Conservation (phyloP, 2,888 invertebrate genomes). For the Folsomia candida region DNA sequence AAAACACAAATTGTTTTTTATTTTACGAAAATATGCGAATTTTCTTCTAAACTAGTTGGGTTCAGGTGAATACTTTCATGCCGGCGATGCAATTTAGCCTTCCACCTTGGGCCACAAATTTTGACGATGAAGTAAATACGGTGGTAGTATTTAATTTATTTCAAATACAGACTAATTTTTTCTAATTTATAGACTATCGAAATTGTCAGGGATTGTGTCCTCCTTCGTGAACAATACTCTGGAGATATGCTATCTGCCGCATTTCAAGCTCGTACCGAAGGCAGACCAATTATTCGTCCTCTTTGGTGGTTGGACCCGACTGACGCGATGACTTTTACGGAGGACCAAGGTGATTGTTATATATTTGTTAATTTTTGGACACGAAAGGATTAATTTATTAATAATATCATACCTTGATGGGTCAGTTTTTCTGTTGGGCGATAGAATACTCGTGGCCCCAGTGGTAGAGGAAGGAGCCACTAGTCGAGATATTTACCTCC, state of each 20-base stretch:
- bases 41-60: no score
- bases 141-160: not conserved
- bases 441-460: constrained; percentile 73
- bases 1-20: no score
- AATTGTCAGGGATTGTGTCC: constrained; percentile 27
- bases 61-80: not conserved
- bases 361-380: no score
- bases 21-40: no score
- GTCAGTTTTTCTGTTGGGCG: constrained; percentile 77
- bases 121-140: constrained; percentile 58
- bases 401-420: constrained; percentile 59
- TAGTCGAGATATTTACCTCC: constrained; percentile 70
- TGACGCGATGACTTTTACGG: constrained; percentile 61
- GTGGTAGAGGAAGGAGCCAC: constrained; percentile 64
- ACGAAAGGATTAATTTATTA: not conserved
- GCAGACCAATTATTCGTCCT: constrained; percentile 74
- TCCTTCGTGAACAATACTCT: constrained; percentile 20
- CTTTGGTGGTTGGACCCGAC: constrained; percentile 80
- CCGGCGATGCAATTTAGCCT: constrained; percentile 61
- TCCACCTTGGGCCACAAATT: constrained; percentile 71
- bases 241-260: constrained; percentile 61
- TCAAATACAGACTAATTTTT: no score
- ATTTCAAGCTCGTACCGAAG: constrained; percentile 60
- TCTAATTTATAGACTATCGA: constrained; percentile 25
- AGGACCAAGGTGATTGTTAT: constrained; percentile 55